Conservation (phyloP, 2,113 vertebrate species). For the Motacilla alba region DNA sequence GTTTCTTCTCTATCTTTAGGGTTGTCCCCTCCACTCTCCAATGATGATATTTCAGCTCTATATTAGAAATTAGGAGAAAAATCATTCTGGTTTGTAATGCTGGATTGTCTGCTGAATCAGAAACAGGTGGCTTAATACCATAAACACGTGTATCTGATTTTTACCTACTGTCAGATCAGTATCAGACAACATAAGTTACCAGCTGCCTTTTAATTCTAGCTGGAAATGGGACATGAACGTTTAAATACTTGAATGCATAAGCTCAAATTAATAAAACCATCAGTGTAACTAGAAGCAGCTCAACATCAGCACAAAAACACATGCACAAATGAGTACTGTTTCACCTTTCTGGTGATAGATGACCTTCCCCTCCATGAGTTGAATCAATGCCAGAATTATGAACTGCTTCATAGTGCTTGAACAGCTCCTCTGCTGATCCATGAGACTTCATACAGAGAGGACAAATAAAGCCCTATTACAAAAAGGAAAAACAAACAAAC, state of each 20-base stretch:
- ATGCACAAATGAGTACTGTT: slow-evolving; percentile 31
- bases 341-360: slow-evolving; percentile 84
- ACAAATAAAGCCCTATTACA: slow-evolving; percentile 94
- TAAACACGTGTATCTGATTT: neutral
- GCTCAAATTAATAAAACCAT: neutral
- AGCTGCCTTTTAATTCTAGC: neutral
- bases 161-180: neutral
- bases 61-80: neutral
- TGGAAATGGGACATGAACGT: neutral
- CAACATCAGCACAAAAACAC: neutral
- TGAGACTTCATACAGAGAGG: slow-evolving; percentile 99
- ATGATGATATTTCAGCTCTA: neutral
- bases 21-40: neutral
- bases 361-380: slow-evolving; percentile 74
- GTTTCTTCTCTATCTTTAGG: neutral
- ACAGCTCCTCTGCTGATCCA: slow-evolving; percentile 96
- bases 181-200: neutral
- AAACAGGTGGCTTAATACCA: neutral
- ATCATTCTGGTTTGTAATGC: neutral
- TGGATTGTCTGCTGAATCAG: neutral
- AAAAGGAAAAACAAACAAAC: neutral
- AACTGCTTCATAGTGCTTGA: slow-evolving; percentile 95
- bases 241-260: neutral
- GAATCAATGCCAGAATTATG: slow-evolving; percentile 89
- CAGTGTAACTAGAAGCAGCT: neutral